Base-by-base conservation (phyloP, 2,888 invertebrate species). In the Schrankia costaestrigalis region DNA sequence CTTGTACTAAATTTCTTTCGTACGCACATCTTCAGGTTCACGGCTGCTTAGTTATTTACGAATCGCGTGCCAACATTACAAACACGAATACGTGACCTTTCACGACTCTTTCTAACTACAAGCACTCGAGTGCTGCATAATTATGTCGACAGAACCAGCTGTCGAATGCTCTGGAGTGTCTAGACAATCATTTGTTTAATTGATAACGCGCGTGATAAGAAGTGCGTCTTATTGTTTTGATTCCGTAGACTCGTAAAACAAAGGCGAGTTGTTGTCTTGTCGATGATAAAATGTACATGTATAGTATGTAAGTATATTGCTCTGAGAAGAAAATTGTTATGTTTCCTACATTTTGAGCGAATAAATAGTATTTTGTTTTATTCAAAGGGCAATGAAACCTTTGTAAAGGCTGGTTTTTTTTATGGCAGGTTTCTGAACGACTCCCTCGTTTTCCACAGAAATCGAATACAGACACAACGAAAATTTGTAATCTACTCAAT, bases 1-100 rank as follows among this genome's bases (percentile, higher is more conserved):
- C 28, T 33, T 41, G 36, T 35, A 45, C 51, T 39, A 23, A 47
- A 48, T 67, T 56, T 58, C 49, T 60, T 63, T 56, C 31, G 31
- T 41, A 43, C 38, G 29, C 39, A 44, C 55, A 51, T 53, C 49
- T 44, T 59, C 56, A 71, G 63, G 76, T 78, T 78, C 77, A 76
- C 36, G 74, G 73, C 53, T 63, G 47, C 40, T 37, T 50, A 46
- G 46, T 44, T 68, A 63, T 65, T 64, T 61, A 46, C 51, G 46
- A 47, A 47, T 56, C 42, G 55, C 56, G 56, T 67, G 67, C 65
- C 63, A 67, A 63, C 56, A 50, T 53, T 50, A 54, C 35, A 43
- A 45, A 52, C 46, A 42, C 37, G 41, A 45, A 38, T 42, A 32
- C 36, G 44, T 46, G 51, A 61, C 62, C 53, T 55, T 66, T 58